Conservation (phyloP, 1,140 invertebrate species). For the Cotesia vestalis region DNA sequence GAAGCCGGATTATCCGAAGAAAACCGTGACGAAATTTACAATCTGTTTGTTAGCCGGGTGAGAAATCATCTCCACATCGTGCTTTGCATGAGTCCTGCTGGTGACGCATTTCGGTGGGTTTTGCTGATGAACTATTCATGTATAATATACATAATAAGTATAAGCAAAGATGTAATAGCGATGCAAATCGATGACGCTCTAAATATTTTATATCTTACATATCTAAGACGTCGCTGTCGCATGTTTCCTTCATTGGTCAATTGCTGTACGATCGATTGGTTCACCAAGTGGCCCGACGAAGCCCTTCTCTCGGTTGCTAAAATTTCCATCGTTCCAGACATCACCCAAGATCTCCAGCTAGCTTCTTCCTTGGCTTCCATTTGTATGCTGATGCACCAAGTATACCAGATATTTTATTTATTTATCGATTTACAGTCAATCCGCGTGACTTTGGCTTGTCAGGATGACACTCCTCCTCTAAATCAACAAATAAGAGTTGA, state of each 20-base stretch:
- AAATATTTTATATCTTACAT: background rate
- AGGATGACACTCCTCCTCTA: background rate
- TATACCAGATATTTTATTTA: conserved; percentile 3
- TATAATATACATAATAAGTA: too few relatives aligned
- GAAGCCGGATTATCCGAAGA: conserved; percentile 73
- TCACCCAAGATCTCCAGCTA: background rate
- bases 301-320: conserved; percentile 60
- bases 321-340: conserved; percentile 4
- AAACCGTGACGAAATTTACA: conserved; percentile 81
- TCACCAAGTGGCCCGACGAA: conserved; percentile 73
- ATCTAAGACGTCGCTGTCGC: conserved; percentile 71
- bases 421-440: background rate
- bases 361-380: conserved; percentile 12
- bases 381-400: conserved; percentile 17
- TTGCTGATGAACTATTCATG: background rate
- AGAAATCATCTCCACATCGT: conserved; percentile 84
- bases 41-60: conserved; percentile 83
- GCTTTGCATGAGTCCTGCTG: conserved; percentile 89
- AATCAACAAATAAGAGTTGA: too few relatives aligned
- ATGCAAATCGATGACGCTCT: conserved; percentile 12
- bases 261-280: conserved; percentile 82
- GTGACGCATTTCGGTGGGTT: conserved; percentile 76
- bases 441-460: background rate
- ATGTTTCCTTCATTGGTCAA: conserved; percentile 81
- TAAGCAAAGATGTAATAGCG: background rate